These are phyloP conservation scores for Drosophila rufa DNA, from an alignment of 1,140 invertebrate species.

Conservation along the genomic window DNA sequence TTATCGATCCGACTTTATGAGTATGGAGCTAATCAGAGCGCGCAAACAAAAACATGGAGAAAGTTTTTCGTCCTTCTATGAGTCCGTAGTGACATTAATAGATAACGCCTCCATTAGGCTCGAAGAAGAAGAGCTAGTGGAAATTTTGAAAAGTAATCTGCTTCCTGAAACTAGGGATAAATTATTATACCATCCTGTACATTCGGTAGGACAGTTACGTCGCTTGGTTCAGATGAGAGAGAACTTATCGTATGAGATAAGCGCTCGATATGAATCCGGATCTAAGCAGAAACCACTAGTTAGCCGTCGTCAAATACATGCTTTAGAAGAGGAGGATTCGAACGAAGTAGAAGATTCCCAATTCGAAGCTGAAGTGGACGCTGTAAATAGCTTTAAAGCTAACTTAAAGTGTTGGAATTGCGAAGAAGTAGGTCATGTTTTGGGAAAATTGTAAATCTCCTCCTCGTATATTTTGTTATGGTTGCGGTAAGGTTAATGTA, in stretches of 20 bases:
- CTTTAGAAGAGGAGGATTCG: not conserved
- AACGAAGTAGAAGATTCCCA: not conserved
- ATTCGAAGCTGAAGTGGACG: not conserved
- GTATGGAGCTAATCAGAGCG: slow-evolving; percentile 10
- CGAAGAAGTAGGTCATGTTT: not conserved
- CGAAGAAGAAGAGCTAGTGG: no score
- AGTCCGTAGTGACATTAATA: no score
- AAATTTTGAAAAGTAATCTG: not conserved
- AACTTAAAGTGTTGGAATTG: not conserved
- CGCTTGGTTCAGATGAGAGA: not conserved
- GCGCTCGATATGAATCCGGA: not conserved
- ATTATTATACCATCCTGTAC: not conserved
- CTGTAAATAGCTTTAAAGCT: not conserved
- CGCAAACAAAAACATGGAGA: slow-evolving; percentile 1
- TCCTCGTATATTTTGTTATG: not conserved
- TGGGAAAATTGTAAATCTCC: not conserved
- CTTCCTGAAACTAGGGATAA: not conserved
- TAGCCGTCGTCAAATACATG: not conserved
- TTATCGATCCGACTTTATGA: slow-evolving; percentile 23
- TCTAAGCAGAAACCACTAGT: not conserved
- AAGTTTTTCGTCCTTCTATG: not conserved
- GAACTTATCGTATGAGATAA: slow-evolving; percentile 1
- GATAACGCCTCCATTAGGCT: no score
- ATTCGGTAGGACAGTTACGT: not conserved
- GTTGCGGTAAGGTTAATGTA: not conserved